Conservation (phyloP, 2,797 vertebrate species). For the Todus mexicanus region DNA sequence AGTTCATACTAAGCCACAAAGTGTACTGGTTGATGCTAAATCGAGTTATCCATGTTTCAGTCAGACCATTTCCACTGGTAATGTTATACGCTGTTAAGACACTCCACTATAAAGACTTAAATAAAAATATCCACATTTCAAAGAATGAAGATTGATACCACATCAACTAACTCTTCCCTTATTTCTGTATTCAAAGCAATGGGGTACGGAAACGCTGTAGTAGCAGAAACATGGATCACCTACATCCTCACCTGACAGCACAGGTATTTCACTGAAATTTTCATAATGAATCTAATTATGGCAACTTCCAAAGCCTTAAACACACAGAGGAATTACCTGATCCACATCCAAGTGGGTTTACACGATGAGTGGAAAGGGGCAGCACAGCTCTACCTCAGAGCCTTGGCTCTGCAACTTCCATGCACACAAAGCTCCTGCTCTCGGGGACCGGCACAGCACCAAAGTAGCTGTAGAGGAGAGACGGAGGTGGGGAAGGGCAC, state of each 20-base stretch:
- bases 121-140: background rate
- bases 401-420: background rate
- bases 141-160: background rate
- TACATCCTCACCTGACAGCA: background rate
- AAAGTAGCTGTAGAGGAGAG: background rate
- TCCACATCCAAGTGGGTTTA: background rate
- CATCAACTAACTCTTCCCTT: background rate
- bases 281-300: background rate
- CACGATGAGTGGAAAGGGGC: background rate
- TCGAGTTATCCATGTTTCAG: background rate
- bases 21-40: background rate
- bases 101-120: background rate
- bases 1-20: background rate
- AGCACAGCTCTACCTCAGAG: background rate
- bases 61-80: background rate
- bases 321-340: background rate
- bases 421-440: fast-evolving
- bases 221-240: background rate
- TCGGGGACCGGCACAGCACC: fast-evolving
- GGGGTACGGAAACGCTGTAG: background rate
- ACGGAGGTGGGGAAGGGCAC: background rate
- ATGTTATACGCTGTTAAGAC: background rate
- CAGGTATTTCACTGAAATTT: background rate
- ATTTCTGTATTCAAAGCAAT: background rate
- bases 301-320: background rate